phyloP scores from a whole-genome alignment of 2,797 vertebrate genomes.

The Enteromius radiatus region DNA sequence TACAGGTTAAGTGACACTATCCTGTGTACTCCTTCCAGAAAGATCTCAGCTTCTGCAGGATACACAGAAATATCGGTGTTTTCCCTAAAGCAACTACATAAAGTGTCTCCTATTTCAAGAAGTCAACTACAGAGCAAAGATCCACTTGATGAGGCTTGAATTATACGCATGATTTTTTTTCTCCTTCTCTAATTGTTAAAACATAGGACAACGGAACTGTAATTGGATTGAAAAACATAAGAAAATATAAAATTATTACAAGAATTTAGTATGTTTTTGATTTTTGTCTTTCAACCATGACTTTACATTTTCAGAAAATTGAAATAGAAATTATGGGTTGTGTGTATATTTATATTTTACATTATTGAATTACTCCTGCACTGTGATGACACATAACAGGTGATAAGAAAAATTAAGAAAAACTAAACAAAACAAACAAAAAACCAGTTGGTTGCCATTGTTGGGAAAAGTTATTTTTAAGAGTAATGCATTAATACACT shows the following conservation, averaged over 20 bases:
- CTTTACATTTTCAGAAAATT: too few species aligned
- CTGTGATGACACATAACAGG: too few species aligned
- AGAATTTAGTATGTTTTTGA: background rate
- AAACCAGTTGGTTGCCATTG: too few species aligned
- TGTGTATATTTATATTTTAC: too few species aligned
- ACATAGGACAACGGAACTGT: background rate
- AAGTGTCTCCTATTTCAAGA: conserved; percentile 58
- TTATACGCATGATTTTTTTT: background rate
- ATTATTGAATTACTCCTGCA: too few species aligned
- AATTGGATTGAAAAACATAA: too few species aligned
- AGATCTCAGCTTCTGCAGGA: conserved; percentile 64
- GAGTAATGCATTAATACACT: too few species aligned
- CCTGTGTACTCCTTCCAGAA: conserved; percentile 78
- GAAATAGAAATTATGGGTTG: too few species aligned
- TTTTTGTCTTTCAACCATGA: background rate
- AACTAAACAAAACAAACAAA: too few species aligned
- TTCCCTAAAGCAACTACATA: conserved; percentile 74
- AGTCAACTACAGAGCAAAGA: conserved; percentile 17
- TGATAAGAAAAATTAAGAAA: too few species aligned
- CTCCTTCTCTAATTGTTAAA: background rate
- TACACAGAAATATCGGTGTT: conserved; percentile 78
- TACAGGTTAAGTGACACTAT: conserved; percentile 78
- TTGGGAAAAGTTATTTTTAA: too few species aligned
- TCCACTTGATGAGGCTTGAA: background rate
- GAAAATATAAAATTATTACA: background rate